Evolutionary conservation across 2,888 invertebrate species (phyloP), one percentile per base, ranked within the genome.

Genomic region (Sussaba pulchella): DNA sequence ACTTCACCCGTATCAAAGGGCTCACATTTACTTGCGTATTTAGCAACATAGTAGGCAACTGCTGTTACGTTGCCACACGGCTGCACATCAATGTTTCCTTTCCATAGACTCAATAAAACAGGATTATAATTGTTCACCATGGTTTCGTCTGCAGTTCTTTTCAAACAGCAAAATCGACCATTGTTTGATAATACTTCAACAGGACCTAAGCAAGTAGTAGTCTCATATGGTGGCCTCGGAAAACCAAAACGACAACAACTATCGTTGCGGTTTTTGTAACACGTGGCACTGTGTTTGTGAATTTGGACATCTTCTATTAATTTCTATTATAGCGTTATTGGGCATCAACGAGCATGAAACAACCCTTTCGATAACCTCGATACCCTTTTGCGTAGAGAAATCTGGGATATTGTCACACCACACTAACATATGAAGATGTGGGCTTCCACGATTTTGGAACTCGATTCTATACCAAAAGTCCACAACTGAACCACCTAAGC

Each of bases 61-160:
- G 89, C 87, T 1, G 86, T 85, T 1, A 88, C 83, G 74, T 52
- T 88, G 9, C 90, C 89, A 78, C 88, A 89, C 1, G 89, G 89
- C 67, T 90, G 89, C 0, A 91, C 76, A 61, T 89, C 89, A 61
- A 91, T 91, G 57, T 91, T 91, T 3, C 81, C 91, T 41, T 85
- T 17, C 88, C 88, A 90, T 52, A 90, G 6, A 12, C 39, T 47
- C 14, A 88, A 36, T 10, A 89, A 45, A 21, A n/a, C 36, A 17
- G 87, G 9, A 83, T 88, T 90, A 69, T 89, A 90, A 80, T 89
- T 90, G 24, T 90, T 90, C 1, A 86, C 77, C n/a, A n/a, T n/a
- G n/a, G n/a, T n/a, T n/a, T n/a, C n/a, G n/a, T n/a, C 61, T 0
- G 54, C 85, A 84, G n/a, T n/a, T n/a, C 89, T 47, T 87, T 86